Conservation (phyloP, 2,888 invertebrate species). For the Brachycybe producta region DNA sequence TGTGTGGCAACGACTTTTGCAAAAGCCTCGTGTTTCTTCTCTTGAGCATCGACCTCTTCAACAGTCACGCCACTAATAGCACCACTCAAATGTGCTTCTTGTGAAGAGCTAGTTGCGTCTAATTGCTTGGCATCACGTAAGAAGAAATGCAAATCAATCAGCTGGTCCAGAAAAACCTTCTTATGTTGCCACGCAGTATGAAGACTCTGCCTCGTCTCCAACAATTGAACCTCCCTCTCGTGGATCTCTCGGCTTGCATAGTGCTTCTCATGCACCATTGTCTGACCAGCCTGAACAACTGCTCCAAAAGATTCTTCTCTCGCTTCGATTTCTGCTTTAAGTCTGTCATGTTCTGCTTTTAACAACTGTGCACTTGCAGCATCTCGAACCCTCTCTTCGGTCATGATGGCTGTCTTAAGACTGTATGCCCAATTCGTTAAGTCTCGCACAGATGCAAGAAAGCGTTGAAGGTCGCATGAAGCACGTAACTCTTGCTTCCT, state of each 20-base stretch:
- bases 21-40: constrained; percentile 89
- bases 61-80: constrained; percentile 33
- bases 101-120: constrained; percentile 72
- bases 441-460: constrained; percentile 71
- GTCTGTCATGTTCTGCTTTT: constrained; percentile 67
- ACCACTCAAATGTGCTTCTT: constrained; percentile 46
- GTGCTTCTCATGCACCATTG: constrained; percentile 73
- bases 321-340: constrained; percentile 76
- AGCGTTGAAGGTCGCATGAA: constrained; percentile 77
- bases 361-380: constrained; percentile 66
- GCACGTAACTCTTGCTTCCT: constrained; percentile 69
- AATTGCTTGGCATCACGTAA: constrained; percentile 83
- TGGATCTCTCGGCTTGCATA: constrained; percentile 46
- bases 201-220: constrained; percentile 63
- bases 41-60: constrained; percentile 76
- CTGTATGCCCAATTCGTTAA: constrained; percentile 76
- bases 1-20: constrained; percentile 76
- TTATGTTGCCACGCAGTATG: constrained; percentile 78
- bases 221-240: constrained; percentile 41
- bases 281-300: constrained; percentile 60
- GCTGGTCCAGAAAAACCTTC: constrained; percentile 74
- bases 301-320: constrained; percentile 64
- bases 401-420: constrained; percentile 58
- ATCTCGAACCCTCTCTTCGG: constrained; percentile 68
- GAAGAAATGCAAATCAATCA: constrained; percentile 88